phyloP scores from a whole-genome alignment of 2,888 invertebrate genomes.

The Caenorhabditis doughertyi region DNA sequence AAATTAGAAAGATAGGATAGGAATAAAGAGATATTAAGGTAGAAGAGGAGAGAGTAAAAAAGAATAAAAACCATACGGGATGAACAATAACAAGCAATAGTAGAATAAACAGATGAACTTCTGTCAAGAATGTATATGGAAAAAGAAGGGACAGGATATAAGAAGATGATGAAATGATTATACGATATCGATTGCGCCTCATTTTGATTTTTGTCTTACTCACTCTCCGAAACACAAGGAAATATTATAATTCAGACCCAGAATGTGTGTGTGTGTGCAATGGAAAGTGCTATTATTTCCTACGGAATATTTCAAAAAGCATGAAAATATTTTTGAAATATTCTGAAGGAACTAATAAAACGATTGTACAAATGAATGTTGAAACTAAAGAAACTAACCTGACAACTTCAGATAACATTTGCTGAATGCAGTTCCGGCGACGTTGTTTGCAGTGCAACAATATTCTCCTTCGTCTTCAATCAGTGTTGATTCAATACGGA shows the following conservation, averaged over 20 bases:
- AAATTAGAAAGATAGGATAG: slow-evolving; percentile 13
- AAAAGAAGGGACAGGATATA: slow-evolving; percentile 9
- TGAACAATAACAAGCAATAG: not conserved
- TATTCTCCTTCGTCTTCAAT: slow-evolving; percentile 92
- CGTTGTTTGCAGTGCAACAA: slow-evolving; percentile 90
- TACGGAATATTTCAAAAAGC: not conserved
- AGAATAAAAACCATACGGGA: slow-evolving; percentile 12
- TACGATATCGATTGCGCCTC: slow-evolving; percentile 59
- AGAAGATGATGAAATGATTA: not conserved
- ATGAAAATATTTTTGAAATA: not conserved
- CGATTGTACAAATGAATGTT: slow-evolving; percentile 37
- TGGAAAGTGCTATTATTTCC: slow-evolving; percentile 28
- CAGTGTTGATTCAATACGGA: slow-evolving; percentile 75
- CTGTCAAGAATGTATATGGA: not conserved
- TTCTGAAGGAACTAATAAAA: slow-evolving; percentile 14
- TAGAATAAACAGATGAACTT: not conserved
- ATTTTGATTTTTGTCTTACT: slow-evolving; percentile 50
- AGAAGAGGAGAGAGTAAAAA: slow-evolving; percentile 14
- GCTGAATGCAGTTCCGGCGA: slow-evolving; percentile 90
- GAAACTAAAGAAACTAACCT: slow-evolving; percentile 70
- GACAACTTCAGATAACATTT: slow-evolving; percentile 77
- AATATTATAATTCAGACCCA: slow-evolving; percentile 20
- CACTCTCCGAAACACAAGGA: slow-evolving; percentile 49
- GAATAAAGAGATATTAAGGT: not conserved
- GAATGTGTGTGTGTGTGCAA: slow-evolving; percentile 52